phyloP scores from a whole-genome alignment of 2,888 invertebrate species.

The Augochlorella aurata region DNA sequence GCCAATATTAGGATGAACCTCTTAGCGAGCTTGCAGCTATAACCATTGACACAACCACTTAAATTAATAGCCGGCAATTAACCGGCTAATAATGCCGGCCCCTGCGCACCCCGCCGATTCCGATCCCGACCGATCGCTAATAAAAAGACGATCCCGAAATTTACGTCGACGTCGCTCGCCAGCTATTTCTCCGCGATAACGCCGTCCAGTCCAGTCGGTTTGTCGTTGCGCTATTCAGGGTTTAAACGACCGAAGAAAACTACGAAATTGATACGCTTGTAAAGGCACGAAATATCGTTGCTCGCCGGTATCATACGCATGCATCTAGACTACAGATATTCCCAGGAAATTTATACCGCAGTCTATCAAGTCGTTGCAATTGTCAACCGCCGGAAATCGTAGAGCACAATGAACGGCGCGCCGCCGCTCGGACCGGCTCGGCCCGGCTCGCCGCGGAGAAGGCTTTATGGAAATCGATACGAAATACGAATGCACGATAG shows the following conservation, averaged over 20 bases:
- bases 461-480: slow-evolving; percentile 49
- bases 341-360: slow-evolving; percentile 47
- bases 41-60: slow-evolving; percentile 51
- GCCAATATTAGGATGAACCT: slow-evolving; percentile 52
- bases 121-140: not conserved
- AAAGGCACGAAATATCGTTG: slow-evolving; percentile 26
- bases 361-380: slow-evolving; percentile 49
- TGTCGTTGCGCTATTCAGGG: not conserved
- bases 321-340: slow-evolving; percentile 14
- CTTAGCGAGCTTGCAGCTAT: slow-evolving; percentile 43
- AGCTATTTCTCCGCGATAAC: not conserved
- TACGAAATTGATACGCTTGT: slow-evolving; percentile 31
- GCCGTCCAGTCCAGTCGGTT: not conserved
- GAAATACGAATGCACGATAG: slow-evolving; percentile 37
- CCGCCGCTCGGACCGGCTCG: no score
- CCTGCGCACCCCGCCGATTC: not conserved
- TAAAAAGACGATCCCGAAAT: slow-evolving; percentile 31
- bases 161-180: not conserved
- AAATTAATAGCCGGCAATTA: slow-evolving; percentile 54
- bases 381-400: slow-evolving; percentile 52
- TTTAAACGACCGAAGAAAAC: not conserved
- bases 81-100: slow-evolving; percentile 25
- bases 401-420: slow-evolving; percentile 44
- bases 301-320: not conserved
- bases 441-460: not conserved